phyloP scores from a whole-genome alignment of 2,888 invertebrate species.

The Imbricaverruca yamaguchii region DNA sequence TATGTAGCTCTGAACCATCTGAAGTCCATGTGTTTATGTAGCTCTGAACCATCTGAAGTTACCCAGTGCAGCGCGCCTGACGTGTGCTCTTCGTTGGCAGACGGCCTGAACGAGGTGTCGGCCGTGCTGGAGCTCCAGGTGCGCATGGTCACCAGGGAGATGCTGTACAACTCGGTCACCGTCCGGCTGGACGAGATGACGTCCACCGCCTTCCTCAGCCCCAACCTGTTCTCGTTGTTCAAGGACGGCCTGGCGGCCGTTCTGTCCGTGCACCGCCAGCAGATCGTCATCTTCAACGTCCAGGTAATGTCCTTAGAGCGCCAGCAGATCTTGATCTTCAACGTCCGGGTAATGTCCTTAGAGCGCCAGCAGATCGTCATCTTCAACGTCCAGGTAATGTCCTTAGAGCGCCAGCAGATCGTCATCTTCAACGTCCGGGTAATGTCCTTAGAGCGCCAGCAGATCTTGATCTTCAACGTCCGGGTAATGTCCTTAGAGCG shows the following conservation, averaged over 20 bases:
- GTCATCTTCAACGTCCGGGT: constrained; percentile 44
- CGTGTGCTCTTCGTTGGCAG: constrained; percentile 44
- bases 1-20: no score
- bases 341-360: constrained; percentile 64
- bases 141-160: constrained; percentile 83
- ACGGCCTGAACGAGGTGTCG: constrained; percentile 87
- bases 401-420: no score
- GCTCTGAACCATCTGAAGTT: no score
- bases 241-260: constrained; percentile 85
- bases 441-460: constrained; percentile 83
- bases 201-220: constrained; percentile 82
- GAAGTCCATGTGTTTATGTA: no score
- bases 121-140: constrained; percentile 87
- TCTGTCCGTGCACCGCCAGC: constrained; percentile 83
- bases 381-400: constrained; percentile 69
- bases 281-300: constrained; percentile 85
- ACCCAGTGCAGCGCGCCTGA: no score
- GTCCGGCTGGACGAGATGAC: constrained; percentile 89
- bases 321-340: no score
- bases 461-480: constrained; percentile 85
- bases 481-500: constrained; percentile 47
- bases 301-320: constrained; percentile 47
- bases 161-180: constrained; percentile 89
- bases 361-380: constrained; percentile 86
- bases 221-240: constrained; percentile 69